These are phyloP conservation scores for Eumaeus atala DNA, from an alignment of 1,140 invertebrate species.

Conservation along the genomic window DNA sequence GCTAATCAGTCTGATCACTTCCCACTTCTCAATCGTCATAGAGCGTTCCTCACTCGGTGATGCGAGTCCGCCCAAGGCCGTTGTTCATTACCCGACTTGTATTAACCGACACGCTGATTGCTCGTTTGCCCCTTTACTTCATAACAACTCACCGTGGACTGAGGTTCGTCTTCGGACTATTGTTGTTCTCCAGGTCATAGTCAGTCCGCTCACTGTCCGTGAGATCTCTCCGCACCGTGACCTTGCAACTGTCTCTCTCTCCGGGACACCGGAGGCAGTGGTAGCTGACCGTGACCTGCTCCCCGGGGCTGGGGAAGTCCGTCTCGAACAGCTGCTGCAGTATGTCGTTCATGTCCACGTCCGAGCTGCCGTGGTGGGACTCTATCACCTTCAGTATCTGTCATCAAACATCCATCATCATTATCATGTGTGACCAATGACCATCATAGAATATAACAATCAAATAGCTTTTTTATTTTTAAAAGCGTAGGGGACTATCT, in stretches of 20 bases:
- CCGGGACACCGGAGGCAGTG: not conserved
- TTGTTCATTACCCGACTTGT: too few relatives aligned
- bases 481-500: too few relatives aligned
- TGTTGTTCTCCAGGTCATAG: constrained; percentile 56
- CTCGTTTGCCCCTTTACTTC: not conserved
- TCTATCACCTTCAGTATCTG: constrained; percentile 82
- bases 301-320: constrained; percentile 77
- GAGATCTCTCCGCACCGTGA: constrained; percentile 14
- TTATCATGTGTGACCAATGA: not conserved
- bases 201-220: constrained; percentile 31
- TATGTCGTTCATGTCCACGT: constrained; percentile 73
- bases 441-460: too few relatives aligned
- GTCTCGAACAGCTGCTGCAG: constrained; percentile 78
- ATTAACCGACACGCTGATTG: too few relatives aligned
- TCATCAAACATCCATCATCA: constrained; percentile 7
- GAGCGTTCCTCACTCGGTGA: too few relatives aligned
- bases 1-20: too few relatives aligned
- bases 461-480: too few relatives aligned
- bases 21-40: too few relatives aligned
- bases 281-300: constrained; percentile 64
- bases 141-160: constrained; percentile 34
- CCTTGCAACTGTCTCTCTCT: constrained; percentile 12
- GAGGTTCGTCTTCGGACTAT: constrained; percentile 31
- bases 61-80: too few relatives aligned
- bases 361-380: constrained; percentile 78